Evolutionary conservation across 2,113 vertebrate species (phyloP).

Genomic region (Notarius lentiginosus): DNA sequence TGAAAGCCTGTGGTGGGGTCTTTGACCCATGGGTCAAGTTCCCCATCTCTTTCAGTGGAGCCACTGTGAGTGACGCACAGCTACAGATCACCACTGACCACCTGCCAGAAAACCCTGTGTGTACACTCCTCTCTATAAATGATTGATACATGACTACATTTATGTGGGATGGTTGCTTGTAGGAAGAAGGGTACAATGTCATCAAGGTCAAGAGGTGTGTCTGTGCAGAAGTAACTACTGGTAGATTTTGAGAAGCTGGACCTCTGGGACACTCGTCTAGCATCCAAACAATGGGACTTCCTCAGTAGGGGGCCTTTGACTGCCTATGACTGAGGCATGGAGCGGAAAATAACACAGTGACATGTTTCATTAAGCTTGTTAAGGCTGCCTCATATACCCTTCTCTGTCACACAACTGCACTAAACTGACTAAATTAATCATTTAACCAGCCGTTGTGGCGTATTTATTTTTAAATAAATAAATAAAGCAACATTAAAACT

Average conservation of each 20-base stretch:
- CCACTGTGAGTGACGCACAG: constrained; percentile 46
- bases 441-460: constrained; percentile 28
- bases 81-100: constrained; percentile 58
- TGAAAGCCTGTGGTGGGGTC: constrained; percentile 75
- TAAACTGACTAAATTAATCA: constrained; percentile 29
- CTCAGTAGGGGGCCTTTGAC: constrained; percentile 54
- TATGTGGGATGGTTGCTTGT: constrained; percentile 13
- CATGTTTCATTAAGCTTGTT: constrained; percentile 62
- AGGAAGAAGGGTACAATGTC: constrained; percentile 17
- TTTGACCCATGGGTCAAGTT: constrained; percentile 68
- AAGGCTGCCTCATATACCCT: constrained; percentile 33
- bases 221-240: constrained; percentile 47
- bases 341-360: constrained; percentile 61
- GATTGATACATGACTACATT: constrained; percentile 19
- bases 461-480: not conserved
- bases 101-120: constrained; percentile 59
- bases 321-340: constrained; percentile 54
- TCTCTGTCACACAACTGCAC: constrained; percentile 7
- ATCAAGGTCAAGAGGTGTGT: constrained; percentile 25
- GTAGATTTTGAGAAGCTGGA: constrained; percentile 56
- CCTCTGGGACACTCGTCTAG: constrained; percentile 63
- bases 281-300: constrained; percentile 61
- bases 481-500: not conserved
- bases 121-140: not conserved
- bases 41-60: constrained; percentile 50